phyloP scores from a whole-genome alignment of 2,888 invertebrate genomes.

The Eledone cirrhosa region DNA sequence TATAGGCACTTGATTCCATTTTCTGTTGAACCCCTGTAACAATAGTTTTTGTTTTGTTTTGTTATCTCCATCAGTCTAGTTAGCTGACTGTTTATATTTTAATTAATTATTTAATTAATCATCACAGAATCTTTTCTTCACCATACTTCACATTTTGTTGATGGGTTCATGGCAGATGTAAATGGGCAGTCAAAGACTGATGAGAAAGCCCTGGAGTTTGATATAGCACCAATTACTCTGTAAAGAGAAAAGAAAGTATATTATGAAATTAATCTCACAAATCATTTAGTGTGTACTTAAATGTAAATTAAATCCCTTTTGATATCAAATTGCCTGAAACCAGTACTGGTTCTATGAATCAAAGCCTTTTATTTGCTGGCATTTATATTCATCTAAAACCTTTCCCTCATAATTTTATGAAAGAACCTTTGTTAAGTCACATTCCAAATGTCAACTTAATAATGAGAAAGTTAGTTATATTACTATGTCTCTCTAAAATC shows the following conservation, averaged over 20 bases:
- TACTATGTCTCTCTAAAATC: too few species aligned
- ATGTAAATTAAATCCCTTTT: not conserved
- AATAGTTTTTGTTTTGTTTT: too few species aligned
- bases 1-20: not conserved
- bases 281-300: not conserved
- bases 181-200: conserved; percentile 54
- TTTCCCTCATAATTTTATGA: too few species aligned
- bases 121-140: conserved; percentile 34
- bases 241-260: conserved; percentile 32
- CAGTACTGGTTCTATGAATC: too few species aligned
- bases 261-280: not conserved
- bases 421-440: too few species aligned
- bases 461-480: too few species aligned
- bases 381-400: too few species aligned
- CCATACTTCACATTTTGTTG: conserved; percentile 56
- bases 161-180: conserved; percentile 48
- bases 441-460: too few species aligned
- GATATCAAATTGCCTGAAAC: too few species aligned
- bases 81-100: not conserved
- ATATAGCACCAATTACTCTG: conserved; percentile 56
- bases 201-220: conserved; percentile 54
- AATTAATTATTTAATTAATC: not conserved
- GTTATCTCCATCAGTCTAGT: too few species aligned
- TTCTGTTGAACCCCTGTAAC: not conserved
- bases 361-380: too few species aligned